Conservation (phyloP, 2,797 vertebrate species). For the Heliangelus exortis region DNA sequence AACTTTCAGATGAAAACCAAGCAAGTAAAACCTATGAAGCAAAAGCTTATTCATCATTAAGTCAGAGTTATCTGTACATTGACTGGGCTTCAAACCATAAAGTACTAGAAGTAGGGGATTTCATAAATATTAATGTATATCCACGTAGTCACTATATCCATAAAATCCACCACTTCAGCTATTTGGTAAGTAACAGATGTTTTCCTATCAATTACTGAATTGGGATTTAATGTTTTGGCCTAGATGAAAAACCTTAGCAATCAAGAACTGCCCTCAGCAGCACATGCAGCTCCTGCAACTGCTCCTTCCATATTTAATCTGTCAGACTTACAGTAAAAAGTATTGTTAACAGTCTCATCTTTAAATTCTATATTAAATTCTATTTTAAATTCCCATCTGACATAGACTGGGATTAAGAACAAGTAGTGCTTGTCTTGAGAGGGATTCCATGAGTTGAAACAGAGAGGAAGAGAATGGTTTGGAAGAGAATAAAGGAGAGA, state of each 20-base stretch:
- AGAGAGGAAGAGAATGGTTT: not conserved
- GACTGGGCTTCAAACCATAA: conserved; percentile 76
- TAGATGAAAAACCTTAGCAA: not conserved
- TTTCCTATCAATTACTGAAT: not conserved
- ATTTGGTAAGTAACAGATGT: conserved; percentile 82
- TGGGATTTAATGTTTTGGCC: not conserved
- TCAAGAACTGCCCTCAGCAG: not conserved
- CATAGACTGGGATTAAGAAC: not conserved
- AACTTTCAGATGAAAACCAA: conserved; percentile 80
- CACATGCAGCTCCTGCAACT: not conserved
- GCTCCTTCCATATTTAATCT: not conserved
- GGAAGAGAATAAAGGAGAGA: not conserved
- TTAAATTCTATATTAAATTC: not conserved
- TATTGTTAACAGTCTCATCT: not conserved
- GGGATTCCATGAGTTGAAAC: not conserved
- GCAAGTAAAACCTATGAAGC: conserved; percentile 77
- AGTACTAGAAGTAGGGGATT: conserved; percentile 75
- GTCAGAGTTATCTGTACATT: conserved; percentile 90
- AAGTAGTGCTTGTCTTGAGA: not conserved
- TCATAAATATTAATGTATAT: conserved; percentile 78
- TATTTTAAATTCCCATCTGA: not conserved
- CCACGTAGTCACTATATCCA: conserved; percentile 79
- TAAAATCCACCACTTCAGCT: conserved; percentile 84
- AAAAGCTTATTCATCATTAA: conserved; percentile 84
- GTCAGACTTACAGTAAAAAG: not conserved